These are phyloP conservation scores for Petroica traversi DNA, from an alignment of 2,113 vertebrate genomes.

Conservation along the genomic window DNA sequence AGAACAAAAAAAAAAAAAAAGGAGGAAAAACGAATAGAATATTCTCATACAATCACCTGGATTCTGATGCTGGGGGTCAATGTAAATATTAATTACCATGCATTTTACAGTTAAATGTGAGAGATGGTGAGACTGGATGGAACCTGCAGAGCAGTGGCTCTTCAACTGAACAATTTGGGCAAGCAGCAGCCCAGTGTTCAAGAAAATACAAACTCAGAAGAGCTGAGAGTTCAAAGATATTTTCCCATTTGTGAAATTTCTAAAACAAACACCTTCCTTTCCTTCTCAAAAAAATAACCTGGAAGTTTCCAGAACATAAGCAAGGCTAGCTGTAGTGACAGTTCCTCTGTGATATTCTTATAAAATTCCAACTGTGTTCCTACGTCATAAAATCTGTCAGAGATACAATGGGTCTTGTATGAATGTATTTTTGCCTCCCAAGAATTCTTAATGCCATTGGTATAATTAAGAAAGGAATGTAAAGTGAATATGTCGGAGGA, in stretches of 20 bases:
- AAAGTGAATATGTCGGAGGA: neutral
- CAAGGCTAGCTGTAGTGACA: neutral
- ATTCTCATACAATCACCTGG: neutral
- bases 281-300: neutral
- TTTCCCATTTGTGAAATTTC: neutral
- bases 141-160: neutral
- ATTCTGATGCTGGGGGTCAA: neutral
- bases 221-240: neutral
- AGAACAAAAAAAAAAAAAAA: neutral
- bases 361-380: neutral
- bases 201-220: neutral
- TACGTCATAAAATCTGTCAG: neutral
- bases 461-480: neutral
- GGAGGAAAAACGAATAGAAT: neutral
- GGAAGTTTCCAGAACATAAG: neutral
- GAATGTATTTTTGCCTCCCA: neutral
- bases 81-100: neutral
- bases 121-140: neutral
- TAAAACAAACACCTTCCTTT: neutral
- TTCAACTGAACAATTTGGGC: neutral
- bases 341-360: neutral
- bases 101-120: neutral
- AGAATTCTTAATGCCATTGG: neutral
- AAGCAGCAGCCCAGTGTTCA: neutral
- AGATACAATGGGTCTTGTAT: neutral